Evolutionary conservation across 2,797 vertebrate species (phyloP).

Genomic region (Amblyopsis hoosieri): DNA sequence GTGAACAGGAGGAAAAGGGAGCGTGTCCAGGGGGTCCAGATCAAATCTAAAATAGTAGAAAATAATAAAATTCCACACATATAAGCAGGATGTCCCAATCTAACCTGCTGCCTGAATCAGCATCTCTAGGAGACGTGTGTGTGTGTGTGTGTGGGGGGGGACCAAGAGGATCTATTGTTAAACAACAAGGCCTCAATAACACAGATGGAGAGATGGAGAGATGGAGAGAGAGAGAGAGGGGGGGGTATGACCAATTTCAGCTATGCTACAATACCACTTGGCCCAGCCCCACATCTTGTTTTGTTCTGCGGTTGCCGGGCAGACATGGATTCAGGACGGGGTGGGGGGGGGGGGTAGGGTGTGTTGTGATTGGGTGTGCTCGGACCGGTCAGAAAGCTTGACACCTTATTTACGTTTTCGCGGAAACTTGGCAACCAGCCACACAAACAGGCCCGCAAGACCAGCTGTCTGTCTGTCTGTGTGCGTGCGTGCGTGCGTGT

Average conservation of each 20-base stretch:
- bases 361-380: constrained; percentile 53
- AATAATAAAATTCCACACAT: constrained; percentile 75
- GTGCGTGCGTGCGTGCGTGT: not conserved
- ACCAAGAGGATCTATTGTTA: not conserved
- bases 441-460: constrained; percentile 43
- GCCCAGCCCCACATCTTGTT: constrained; percentile 62
- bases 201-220: constrained; percentile 33
- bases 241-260: constrained; percentile 61
- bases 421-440: constrained; percentile 38
- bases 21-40: constrained; percentile 44
- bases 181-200: constrained; percentile 61
- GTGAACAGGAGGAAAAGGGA: constrained; percentile 64
- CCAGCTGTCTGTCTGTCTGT: constrained; percentile 17
- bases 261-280: constrained; percentile 60
- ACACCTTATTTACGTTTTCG: constrained; percentile 39
- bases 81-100: constrained; percentile 71
- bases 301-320: constrained; percentile 62
- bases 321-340: constrained; percentile 41
- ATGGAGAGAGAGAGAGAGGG: constrained; percentile 46
- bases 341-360: not conserved
- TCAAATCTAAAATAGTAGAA: constrained; percentile 66
- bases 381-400: constrained; percentile 39
- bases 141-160: too few species aligned
- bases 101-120: constrained; percentile 57
- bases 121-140: constrained; percentile 42